Conservation (phyloP, 2,888 invertebrate genomes). For the Dysmachus trigonus region DNA sequence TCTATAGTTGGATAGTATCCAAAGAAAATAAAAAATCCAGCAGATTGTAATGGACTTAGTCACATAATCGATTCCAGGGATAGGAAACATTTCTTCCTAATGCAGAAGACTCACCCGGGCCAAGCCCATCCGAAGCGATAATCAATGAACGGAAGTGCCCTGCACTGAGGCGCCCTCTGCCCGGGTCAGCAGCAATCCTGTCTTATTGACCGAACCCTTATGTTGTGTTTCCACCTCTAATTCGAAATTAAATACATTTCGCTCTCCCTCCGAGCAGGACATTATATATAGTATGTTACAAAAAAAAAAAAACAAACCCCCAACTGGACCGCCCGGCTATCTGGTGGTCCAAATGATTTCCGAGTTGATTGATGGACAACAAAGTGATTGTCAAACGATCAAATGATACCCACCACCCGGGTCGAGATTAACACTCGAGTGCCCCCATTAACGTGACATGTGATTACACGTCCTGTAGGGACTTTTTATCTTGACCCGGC, state of each 20-base stretch:
- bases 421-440: slow-evolving; percentile 51
- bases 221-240: slow-evolving; percentile 37
- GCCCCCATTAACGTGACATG: slow-evolving; percentile 42
- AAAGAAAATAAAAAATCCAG: background rate
- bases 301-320: background rate
- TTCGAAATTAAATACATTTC: slow-evolving; percentile 38
- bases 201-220: slow-evolving; percentile 38
- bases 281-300: background rate
- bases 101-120: background rate
- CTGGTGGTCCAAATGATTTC: slow-evolving; percentile 9
- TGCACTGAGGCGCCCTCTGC: background rate
- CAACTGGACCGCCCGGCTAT: background rate
- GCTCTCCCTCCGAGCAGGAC: background rate
- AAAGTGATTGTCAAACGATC: slow-evolving; percentile 55
- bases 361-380: slow-evolving; percentile 54
- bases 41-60: background rate
- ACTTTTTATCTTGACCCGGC: slow-evolving; percentile 6
- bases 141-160: slow-evolving; percentile 1
- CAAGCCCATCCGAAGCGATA: slow-evolving; percentile 35
- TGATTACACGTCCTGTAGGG: slow-evolving; percentile 29
- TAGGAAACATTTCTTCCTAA: background rate
- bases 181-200: background rate
- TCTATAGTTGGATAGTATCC: background rate
- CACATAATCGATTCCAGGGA: slow-evolving; percentile 3
- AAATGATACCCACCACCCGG: slow-evolving; percentile 50